These are phyloP conservation scores for Chloroceryle aenea DNA, from an alignment of 2,113 vertebrate genomes.

Conservation along the genomic window DNA sequence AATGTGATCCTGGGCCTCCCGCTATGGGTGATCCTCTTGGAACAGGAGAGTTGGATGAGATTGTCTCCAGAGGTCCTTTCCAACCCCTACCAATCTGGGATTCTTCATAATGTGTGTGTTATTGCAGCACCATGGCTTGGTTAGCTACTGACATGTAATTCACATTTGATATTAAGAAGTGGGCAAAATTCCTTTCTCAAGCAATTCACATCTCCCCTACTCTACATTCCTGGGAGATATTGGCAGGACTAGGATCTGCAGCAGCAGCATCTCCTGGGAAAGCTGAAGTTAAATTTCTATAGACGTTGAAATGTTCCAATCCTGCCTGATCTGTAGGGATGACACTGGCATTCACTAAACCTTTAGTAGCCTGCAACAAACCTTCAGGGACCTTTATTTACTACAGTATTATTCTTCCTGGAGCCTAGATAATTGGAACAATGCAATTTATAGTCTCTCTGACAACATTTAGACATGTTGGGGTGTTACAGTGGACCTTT, in stretches of 20 bases:
- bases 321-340: not conserved
- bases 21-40: not conserved
- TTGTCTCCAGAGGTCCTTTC: not conserved
- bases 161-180: not conserved
- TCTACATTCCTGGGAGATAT: not conserved
- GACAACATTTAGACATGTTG: not conserved
- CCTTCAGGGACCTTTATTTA: conserved; percentile 21
- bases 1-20: not conserved
- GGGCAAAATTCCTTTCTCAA: not conserved
- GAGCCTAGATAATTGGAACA: conserved; percentile 40
- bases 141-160: not conserved
- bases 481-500: not conserved
- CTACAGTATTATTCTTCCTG: not conserved
- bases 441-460: conserved; percentile 28
- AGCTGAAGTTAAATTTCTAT: not conserved
- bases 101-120: not conserved
- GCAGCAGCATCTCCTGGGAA: not conserved
- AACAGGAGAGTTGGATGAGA: not conserved
- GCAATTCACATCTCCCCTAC: not conserved
- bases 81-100: not conserved
- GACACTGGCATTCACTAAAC: not conserved
- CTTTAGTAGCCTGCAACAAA: not conserved
- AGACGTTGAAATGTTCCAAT: not conserved
- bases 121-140: not conserved
- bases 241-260: not conserved